A percentile compares a stretch with the other conserved stretches of the same genome.
Evolutionary conservation across 2,797 vertebrate species (phyloP).

Genomic region (Eurystomus glaucurus): DNA sequence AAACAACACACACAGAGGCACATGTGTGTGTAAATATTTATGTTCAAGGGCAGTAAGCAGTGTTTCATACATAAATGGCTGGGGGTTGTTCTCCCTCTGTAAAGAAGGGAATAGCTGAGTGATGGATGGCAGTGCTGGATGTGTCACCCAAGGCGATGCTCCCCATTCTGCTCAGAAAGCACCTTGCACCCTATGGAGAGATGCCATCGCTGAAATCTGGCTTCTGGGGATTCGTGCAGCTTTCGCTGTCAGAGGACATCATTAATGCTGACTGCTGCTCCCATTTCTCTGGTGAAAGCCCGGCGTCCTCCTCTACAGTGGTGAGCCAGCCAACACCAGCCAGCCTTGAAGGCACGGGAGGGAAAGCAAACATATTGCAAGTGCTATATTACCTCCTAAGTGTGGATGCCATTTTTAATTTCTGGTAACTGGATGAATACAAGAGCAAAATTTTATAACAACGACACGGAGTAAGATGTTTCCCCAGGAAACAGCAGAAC

Average conservation of each 20-base stretch:
- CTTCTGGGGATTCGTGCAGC: background rate
- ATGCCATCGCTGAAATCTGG: background rate
- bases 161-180: background rate
- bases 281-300: background rate
- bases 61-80: background rate
- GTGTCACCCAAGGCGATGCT: background rate
- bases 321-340: background rate
- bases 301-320: conserved; percentile 13
- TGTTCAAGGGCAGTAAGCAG: background rate
- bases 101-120: background rate
- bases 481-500: background rate
- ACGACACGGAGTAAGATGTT: background rate
- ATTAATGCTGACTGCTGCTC: background rate
- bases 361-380: background rate
- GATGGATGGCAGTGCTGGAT: background rate
- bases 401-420: background rate
- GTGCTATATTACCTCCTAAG: background rate
- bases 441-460: background rate
- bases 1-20: background rate
- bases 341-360: conserved; percentile 8
- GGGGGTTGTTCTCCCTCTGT: conserved; percentile 20
- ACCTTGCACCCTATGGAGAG: background rate
- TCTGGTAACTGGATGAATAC: background rate
- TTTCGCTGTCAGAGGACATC: background rate
- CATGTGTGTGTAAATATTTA: background rate